These are phyloP conservation scores for Emmelina monodactyla DNA, from an alignment of 2,888 invertebrate species.

Conservation along the genomic window DNA sequence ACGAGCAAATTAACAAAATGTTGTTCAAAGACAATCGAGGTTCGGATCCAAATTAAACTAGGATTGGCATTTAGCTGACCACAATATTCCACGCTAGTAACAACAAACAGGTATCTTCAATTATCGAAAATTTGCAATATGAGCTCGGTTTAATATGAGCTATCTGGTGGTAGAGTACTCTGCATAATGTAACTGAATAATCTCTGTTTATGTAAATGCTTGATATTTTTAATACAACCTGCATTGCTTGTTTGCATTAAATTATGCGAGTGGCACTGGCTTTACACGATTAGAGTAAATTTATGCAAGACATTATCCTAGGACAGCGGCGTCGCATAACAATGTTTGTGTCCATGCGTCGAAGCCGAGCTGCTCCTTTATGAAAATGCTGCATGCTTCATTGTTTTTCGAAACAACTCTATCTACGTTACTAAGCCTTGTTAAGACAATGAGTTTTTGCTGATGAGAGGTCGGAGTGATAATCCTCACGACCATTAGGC, in stretches of 20 bases:
- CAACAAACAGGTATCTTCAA: conserved; percentile 42
- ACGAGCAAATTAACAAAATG: too few relatives aligned
- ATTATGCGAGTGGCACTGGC: conserved; percentile 51
- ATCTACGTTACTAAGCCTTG: not conserved
- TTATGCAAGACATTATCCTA: conserved; percentile 63
- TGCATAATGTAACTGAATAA: too few relatives aligned
- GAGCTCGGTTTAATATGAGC: too few relatives aligned
- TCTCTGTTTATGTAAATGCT: conserved; percentile 1
- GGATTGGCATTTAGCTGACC: conserved; percentile 21
- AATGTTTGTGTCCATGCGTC: conserved; percentile 55
- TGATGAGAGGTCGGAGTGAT: conserved; percentile 57
- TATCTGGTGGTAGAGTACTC: too few relatives aligned
- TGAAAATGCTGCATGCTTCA: conserved; percentile 25
- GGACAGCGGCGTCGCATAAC: conserved; percentile 56
- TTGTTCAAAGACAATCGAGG: not conserved
- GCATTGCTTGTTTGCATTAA: conserved; percentile 41
- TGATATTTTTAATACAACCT: conserved; percentile 24
- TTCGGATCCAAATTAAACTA: conserved; percentile 28
- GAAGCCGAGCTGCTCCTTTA: conserved; percentile 33
- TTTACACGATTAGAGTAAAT: conserved; percentile 57
- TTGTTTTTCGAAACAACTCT: not conserved
- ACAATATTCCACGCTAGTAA: conserved; percentile 33
- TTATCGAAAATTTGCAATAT: too few relatives aligned
- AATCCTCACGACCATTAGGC: conserved; percentile 62
- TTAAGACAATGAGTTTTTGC: conserved; percentile 25